A percentile compares a stretch with the other conserved stretches of the same genome.
Evolutionary conservation across 2,113 vertebrate genomes (phyloP).

Genomic region (Pterocles orientalis): DNA sequence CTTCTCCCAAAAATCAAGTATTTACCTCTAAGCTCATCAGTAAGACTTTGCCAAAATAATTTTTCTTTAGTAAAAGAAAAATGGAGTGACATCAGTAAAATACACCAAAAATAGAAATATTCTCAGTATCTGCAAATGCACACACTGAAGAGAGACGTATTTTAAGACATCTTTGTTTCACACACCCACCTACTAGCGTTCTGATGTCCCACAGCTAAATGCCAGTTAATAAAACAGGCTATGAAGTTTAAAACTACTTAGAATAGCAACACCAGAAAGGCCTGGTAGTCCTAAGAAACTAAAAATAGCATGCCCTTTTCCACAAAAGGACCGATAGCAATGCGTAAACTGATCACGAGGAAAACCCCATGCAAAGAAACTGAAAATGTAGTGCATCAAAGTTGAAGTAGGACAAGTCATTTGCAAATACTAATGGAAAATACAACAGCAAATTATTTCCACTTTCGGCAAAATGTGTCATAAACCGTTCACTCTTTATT

Average conservation of each 20-base stretch:
- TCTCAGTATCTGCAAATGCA: not conserved
- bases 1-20: not conserved
- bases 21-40: not conserved
- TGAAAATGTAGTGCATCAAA: not conserved
- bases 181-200: not conserved
- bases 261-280: not conserved
- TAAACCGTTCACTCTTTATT: not conserved
- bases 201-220: conserved; percentile 9
- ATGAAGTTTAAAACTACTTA: not conserved
- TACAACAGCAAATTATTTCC: not conserved
- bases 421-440: not conserved
- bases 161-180: conserved; percentile 12
- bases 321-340: not conserved
- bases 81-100: not conserved
- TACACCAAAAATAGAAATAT: not conserved
- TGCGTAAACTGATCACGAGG: conserved; percentile 23
- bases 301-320: conserved; percentile 65
- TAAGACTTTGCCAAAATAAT: not conserved
- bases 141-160: not conserved
- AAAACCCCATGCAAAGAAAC: not conserved
- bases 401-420: not conserved
- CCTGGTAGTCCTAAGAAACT: not conserved
- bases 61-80: not conserved
- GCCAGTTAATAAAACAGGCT: not conserved
- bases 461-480: not conserved